A percentile compares a stretch with the other conserved stretches of the same genome.
These are phyloP conservation scores for Hylaeus volcanicus DNA, from an alignment of 1,140 invertebrate species.

Conservation along the genomic window DNA sequence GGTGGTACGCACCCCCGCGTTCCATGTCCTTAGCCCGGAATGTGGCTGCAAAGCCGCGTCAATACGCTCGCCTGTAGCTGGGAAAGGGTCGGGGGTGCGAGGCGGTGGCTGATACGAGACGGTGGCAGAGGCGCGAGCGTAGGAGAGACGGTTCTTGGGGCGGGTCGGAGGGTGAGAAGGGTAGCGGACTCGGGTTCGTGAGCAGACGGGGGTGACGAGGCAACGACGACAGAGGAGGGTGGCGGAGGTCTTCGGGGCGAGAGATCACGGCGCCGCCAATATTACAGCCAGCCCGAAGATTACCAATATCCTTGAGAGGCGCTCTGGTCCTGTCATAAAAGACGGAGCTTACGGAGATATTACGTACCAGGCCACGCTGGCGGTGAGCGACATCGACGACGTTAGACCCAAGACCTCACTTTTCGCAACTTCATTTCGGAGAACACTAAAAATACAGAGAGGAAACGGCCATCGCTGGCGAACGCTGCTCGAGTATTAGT, in stretches of 20 bases:
- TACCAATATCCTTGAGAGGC: slow-evolving; percentile 81
- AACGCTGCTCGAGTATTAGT: slow-evolving; percentile 34
- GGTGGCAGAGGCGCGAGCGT: slow-evolving; percentile 38
- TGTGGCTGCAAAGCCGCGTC: slow-evolving; percentile 72
- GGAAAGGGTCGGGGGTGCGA: slow-evolving; percentile 36
- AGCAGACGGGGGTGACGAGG: slow-evolving; percentile 37
- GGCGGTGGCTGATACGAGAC: slow-evolving; percentile 24
- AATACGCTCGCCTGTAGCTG: slow-evolving; percentile 68
- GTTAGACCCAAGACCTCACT: slow-evolving; percentile 64
- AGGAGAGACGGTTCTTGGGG: slow-evolving; percentile 53
- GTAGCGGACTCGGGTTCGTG: slow-evolving; percentile 28
- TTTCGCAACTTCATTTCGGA: slow-evolving; percentile 77
- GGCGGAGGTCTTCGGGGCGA: slow-evolving; percentile 69
- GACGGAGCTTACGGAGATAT: slow-evolving; percentile 80
- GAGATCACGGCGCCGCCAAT: slow-evolving; percentile 79
- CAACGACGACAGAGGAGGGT: slow-evolving; percentile 28
- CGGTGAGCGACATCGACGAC: slow-evolving; percentile 36
- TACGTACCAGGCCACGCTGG: slow-evolving; percentile 65
- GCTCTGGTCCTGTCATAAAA: slow-evolving; percentile 79
- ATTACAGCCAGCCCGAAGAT: slow-evolving; percentile 79
- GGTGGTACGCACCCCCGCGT: slow-evolving; percentile 43
- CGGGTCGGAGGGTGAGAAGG: slow-evolving; percentile 3
- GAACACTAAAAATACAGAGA: slow-evolving; percentile 75
- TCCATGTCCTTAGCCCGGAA: slow-evolving; percentile 68
- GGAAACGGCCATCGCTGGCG: slow-evolving; percentile 41